A percentile compares a stretch with the other conserved stretches of the same genome.
These are phyloP conservation scores for Toxonevra muliebris DNA, from an alignment of 2,888 invertebrate species.

Conservation along the genomic window DNA sequence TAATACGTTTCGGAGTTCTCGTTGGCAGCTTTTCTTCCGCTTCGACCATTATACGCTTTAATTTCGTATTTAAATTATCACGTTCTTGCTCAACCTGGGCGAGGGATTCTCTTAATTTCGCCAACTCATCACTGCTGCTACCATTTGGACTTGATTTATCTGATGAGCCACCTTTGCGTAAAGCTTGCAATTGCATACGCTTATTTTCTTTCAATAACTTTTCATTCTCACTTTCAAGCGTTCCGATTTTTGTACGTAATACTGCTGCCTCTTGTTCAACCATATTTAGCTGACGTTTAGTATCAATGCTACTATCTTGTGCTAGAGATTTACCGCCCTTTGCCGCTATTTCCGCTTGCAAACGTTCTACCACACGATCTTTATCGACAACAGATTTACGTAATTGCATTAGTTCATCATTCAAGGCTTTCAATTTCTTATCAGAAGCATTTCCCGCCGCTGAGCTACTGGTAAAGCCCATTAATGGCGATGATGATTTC, in stretches of 20 bases:
- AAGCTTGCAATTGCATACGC: slow-evolving; percentile 69
- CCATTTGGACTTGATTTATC: slow-evolving; percentile 52
- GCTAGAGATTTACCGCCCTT: slow-evolving; percentile 19
- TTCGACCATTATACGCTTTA: slow-evolving; percentile 74
- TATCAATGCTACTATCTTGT: slow-evolving; percentile 65
- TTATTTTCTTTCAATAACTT: slow-evolving; percentile 79
- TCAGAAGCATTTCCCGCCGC: slow-evolving; percentile 50
- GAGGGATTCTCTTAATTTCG: slow-evolving; percentile 69
- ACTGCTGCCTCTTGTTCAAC: slow-evolving; percentile 81
- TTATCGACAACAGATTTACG: slow-evolving; percentile 82
- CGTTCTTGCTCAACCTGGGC: slow-evolving; percentile 72
- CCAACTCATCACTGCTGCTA: slow-evolving; percentile 67
- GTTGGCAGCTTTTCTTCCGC: slow-evolving; percentile 74
- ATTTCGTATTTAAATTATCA: slow-evolving; percentile 71
- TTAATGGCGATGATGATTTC: slow-evolving; percentile 39
- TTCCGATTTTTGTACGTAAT: slow-evolving; percentile 74
- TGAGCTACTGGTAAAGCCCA: slow-evolving; percentile 39
- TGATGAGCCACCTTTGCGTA: slow-evolving; percentile 62
- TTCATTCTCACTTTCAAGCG: slow-evolving; percentile 79
- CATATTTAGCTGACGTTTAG: slow-evolving; percentile 78
- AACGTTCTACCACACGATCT: slow-evolving; percentile 80
- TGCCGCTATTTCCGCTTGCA: slow-evolving; percentile 74
- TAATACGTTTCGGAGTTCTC: slow-evolving; percentile 77
- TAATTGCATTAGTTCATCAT: slow-evolving; percentile 78
- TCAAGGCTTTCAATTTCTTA: slow-evolving; percentile 68